These are phyloP conservation scores for Stichopus horrens DNA, from an alignment of 53 echinoderm and acorn worm species.

Conservation along the genomic window DNA sequence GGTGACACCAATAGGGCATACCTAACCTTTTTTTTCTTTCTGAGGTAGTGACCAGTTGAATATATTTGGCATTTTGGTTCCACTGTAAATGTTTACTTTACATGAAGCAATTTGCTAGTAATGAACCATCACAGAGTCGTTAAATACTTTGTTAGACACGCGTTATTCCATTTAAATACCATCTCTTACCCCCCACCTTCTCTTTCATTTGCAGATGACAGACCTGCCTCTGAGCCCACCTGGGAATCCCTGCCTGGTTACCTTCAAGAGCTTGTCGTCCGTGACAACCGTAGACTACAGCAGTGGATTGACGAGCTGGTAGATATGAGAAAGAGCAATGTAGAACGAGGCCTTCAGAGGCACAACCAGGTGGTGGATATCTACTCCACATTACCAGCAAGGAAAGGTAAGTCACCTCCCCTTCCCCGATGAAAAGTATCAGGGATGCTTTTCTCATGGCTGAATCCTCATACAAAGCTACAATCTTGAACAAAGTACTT, in stretches of 20 bases:
- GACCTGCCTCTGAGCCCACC: constrained; percentile 5
- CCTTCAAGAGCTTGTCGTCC: constrained; percentile 67
- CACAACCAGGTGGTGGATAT: constrained; percentile 74
- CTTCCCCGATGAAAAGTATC: too few relatives aligned
- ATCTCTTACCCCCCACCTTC: neutral
- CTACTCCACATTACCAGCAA: constrained; percentile 61
- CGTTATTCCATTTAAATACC: neutral
- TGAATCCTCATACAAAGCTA: too few relatives aligned
- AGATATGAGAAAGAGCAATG: constrained; percentile 70
- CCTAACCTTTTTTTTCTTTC: too few relatives aligned
- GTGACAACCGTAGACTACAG: constrained; percentile 69
- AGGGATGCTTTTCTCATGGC: too few relatives aligned
- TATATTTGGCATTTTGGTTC: too few relatives aligned
- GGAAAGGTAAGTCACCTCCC: constrained; percentile 59
- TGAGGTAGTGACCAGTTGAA: too few relatives aligned
- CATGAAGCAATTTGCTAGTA: too few relatives aligned
- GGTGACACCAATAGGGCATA: too few relatives aligned
- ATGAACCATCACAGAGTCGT: too few relatives aligned
- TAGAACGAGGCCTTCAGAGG: constrained; percentile 65
- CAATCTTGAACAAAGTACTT: too few relatives aligned
- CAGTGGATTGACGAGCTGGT: constrained; percentile 81
- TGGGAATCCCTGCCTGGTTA: constrained; percentile 58
- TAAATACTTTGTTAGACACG: neutral
- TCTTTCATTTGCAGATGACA: neutral
- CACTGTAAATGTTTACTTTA: too few relatives aligned